Conservation (phyloP, 2,888 invertebrate species). For the Agriopis aurantiaria region DNA sequence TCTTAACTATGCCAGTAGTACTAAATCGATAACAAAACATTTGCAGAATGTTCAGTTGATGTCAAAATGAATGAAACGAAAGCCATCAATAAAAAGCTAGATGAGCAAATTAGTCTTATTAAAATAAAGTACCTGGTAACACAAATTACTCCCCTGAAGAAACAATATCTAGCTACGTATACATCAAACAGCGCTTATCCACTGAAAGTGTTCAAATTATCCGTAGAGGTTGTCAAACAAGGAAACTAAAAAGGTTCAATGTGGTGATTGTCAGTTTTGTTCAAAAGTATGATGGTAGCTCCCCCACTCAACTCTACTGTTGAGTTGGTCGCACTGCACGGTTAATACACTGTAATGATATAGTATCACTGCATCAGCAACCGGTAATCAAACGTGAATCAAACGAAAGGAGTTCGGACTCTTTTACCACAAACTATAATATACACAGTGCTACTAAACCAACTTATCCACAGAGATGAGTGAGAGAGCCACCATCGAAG, state of each 20-base stretch:
- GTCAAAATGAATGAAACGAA: background rate
- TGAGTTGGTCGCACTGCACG: conserved; percentile 41
- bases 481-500: conserved; percentile 1
- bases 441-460: background rate
- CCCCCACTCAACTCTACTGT: background rate
- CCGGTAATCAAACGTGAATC: conserved; percentile 77
- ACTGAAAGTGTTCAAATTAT: conserved; percentile 54
- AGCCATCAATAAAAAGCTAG: conserved; percentile 4
- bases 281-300: background rate
- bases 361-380: conserved; percentile 61
- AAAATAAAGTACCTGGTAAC: background rate
- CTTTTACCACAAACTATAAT: conserved; percentile 11
- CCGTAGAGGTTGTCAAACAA: background rate
- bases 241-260: background rate
- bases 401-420: conserved; percentile 72
- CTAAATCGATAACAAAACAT: background rate
- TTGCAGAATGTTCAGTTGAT: background rate
- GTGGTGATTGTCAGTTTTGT: background rate
- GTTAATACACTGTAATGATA: conserved; percentile 77
- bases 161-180: conserved; percentile 72
- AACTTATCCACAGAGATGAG: background rate
- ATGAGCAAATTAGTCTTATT: background rate
- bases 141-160: conserved; percentile 6
- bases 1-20: background rate
- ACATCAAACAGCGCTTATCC: conserved; percentile 74